Evolutionary conservation across 2,797 vertebrate genomes (phyloP), one percentile per base, ranked within the genome.

Genomic region (Sternotherus odoratus): DNA sequence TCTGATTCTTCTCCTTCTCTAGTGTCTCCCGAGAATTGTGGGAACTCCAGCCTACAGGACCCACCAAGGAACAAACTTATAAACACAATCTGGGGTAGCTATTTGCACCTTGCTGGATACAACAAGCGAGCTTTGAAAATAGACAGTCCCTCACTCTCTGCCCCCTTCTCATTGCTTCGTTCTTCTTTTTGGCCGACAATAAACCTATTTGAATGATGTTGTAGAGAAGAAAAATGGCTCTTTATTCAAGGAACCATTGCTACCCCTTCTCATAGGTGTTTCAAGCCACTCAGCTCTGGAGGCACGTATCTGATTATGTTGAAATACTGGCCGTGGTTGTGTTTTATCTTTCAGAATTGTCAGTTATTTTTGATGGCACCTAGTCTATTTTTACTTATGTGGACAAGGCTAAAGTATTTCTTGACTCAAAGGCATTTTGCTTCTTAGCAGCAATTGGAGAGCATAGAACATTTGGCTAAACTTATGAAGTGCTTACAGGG

Each of bases 321-420:
- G 85, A 93, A 86, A 77, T 51, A 57, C 30, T 72, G 12, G n/a
- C 10, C 49, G 12, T 51, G 84, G 43, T 54, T 48, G 39, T 69
- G 46, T 28, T 78, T 90, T 51, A 46, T 88, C 56, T n/a, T 78
- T 1, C 50, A 66, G 17, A 92, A 83, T 19, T 17, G 30, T 60
- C 39, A 33, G 30, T 85, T 90, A 72, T 80, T 89, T 89, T 90
- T 83, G 75, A 69, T 90, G 56, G 77, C 19, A 79, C 1, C 77
- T 92, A n/a, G 13, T 88, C 82, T 81, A 26, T 83, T 93, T 83
- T 86, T 39, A 49, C 81, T 60, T 85, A 33, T 92, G 92, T 82
- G 91, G 85, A 82, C 85, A 96, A 91, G 84, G 57, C 54, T 79
- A 75, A 85, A 89, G 83, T 77, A 43, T 2, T 1, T 26, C 48